Conservation (phyloP, 2,113 vertebrate species). For the Heterochromis multidens region DNA sequence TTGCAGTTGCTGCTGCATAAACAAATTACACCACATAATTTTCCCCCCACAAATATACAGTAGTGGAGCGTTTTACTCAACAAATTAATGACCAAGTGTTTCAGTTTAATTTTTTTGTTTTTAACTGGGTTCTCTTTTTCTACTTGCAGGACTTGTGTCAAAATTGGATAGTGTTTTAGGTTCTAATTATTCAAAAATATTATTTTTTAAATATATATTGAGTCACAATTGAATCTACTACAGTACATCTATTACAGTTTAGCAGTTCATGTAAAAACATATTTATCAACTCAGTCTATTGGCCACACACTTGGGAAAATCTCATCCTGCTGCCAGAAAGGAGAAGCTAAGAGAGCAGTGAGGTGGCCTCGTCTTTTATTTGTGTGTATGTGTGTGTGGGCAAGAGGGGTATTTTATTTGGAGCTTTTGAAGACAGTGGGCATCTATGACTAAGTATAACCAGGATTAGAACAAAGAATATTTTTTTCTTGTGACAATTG, state of each 20-base stretch:
- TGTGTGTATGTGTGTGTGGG: neutral
- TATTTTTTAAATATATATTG: neutral
- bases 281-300: neutral
- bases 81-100: no score
- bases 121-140: neutral
- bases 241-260: neutral
- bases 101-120: neutral
- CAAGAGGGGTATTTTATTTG: neutral
- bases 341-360: slow-evolving; percentile 6
- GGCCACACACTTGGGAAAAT: neutral
- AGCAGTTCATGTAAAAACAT: neutral
- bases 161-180: neutral
- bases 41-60: neutral
- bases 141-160: neutral
- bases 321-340: slow-evolving; percentile 10
- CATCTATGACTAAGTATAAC: neutral
- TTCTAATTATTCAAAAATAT: neutral
- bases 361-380: neutral
- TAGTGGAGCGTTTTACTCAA: no score
- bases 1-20: neutral
- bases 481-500: neutral
- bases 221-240: no score
- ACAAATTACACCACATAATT: neutral
- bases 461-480: neutral
- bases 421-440: neutral